Conservation (phyloP, 2,888 invertebrate species). For the Rhagonycha lutea region DNA sequence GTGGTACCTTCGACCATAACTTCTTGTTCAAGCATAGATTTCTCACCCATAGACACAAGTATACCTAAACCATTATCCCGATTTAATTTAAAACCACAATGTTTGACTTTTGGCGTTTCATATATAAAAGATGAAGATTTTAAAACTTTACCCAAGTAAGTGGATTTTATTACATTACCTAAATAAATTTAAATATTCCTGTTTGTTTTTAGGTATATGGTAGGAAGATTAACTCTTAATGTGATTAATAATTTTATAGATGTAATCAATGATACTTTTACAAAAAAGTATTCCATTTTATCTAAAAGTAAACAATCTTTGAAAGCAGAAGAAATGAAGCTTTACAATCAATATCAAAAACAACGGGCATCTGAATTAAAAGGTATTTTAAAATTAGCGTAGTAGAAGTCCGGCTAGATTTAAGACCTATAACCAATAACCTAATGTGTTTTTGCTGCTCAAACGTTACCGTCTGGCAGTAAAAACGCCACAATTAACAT, state of each 20-base stretch:
- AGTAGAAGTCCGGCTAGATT: too few species aligned
- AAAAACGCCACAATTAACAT: too few species aligned
- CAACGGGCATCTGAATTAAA: slow-evolving; percentile 18
- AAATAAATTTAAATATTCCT: neutral
- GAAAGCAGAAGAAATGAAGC: slow-evolving; percentile 14
- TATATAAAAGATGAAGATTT: neutral
- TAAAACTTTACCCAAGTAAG: slow-evolving; percentile 8
- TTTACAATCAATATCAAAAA: slow-evolving; percentile 16
- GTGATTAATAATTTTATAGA: slow-evolving; percentile 25
- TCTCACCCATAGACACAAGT: neutral
- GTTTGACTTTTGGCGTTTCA: neutral
- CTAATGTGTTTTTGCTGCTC: too few species aligned
- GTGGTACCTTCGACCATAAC: neutral
- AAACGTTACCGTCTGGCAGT: too few species aligned
- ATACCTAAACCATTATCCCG: neutral
- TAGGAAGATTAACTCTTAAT: slow-evolving; percentile 17
- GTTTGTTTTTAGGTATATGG: slow-evolving; percentile 22
- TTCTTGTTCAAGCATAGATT: neutral
- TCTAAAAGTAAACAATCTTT: slow-evolving; percentile 11
- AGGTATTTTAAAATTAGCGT: slow-evolving; percentile 9
- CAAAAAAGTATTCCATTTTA: slow-evolving; percentile 23
- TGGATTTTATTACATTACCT: neutral
- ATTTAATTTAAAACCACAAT: neutral
- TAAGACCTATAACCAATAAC: too few species aligned
- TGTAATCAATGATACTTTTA: slow-evolving; percentile 15